Percentiles rank a stretch among this genome's conserved stretches.
phyloP scores from a whole-genome alignment of 1,140 invertebrate genomes.

The Camponotus pennsylvanicus region DNA sequence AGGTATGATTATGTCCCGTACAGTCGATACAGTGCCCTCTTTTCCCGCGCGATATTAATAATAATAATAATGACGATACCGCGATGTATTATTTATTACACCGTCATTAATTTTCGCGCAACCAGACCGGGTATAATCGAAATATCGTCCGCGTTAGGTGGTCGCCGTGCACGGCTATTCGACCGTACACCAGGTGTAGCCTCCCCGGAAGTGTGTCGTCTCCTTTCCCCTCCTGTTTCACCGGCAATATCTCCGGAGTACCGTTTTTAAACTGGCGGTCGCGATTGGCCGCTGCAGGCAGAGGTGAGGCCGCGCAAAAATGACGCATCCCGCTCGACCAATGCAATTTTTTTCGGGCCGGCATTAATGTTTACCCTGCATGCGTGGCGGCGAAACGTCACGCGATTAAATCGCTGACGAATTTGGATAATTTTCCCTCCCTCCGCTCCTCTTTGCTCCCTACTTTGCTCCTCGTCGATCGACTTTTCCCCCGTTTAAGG shows the following conservation, averaged over 20 bases:
- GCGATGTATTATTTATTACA: constrained; percentile 54
- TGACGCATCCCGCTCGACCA: constrained; percentile 33
- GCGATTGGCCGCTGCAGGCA: constrained; percentile 17
- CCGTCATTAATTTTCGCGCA: constrained; percentile 54
- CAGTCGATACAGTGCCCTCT: constrained; percentile 5
- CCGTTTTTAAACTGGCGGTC: constrained; percentile 42
- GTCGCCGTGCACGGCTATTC: constrained; percentile 15
- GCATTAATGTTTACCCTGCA: constrained; percentile 45
- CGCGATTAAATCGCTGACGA: constrained; percentile 39
- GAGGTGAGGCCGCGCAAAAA: constrained; percentile 55
- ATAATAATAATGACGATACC: constrained; percentile 51
- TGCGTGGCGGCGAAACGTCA: not conserved
- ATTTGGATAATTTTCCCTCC: constrained; percentile 52
- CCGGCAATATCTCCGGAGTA: constrained; percentile 32
- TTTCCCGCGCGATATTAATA: constrained; percentile 54
- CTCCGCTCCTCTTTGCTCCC: not conserved
- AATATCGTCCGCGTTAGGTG: constrained; percentile 55
- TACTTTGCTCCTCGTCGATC: constrained; percentile 14
- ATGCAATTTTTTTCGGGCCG: constrained; percentile 46
- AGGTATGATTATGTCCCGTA: constrained; percentile 44
- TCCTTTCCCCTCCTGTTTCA: not conserved
- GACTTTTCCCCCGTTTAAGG: not conserved
- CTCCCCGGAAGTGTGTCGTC: constrained; percentile 44
- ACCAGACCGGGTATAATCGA: constrained; percentile 44
- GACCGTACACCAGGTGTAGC: constrained; percentile 35